Conservation (phyloP, 1,140 invertebrate genomes). For the Penaeus indicus region DNA sequence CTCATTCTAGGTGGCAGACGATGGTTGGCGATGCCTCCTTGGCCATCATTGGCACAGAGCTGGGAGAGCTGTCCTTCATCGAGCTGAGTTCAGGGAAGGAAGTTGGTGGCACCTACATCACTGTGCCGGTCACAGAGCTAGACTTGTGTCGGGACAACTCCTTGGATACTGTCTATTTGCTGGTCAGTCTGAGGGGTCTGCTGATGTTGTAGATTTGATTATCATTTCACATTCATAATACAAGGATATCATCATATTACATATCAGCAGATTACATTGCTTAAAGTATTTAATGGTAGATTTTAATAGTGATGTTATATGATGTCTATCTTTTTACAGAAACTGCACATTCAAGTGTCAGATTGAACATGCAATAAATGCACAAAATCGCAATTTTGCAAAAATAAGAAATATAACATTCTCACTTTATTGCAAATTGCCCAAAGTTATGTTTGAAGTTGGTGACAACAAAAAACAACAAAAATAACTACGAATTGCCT, state of each 20-base stretch:
- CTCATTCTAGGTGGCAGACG: slow-evolving; percentile 77
- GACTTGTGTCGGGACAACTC: slow-evolving; percentile 79
- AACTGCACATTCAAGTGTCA: no score
- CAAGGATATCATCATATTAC: not conserved
- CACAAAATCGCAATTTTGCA: no score
- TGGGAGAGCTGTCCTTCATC: slow-evolving; percentile 80
- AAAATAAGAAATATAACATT: no score
- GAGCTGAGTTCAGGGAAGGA: slow-evolving; percentile 79
- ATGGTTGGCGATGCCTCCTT: slow-evolving; percentile 75
- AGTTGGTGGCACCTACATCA: slow-evolving; percentile 77
- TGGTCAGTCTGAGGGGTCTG: slow-evolving; percentile 73
- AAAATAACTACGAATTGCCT: no score
- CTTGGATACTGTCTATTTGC: slow-evolving; percentile 77
- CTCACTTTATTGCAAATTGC: no score
- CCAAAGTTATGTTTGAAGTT: no score
- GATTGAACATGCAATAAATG: no score
- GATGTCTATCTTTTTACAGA: no score
- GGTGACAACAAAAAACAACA: no score
- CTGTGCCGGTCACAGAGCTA: slow-evolving; percentile 75
- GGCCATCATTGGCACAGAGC: slow-evolving; percentile 80
- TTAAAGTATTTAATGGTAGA: no score
- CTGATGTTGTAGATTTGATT: not conserved
- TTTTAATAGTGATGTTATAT: no score
- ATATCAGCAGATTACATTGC: no score
- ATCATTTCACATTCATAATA: not conserved